These are phyloP conservation scores for Xanthorhoe designata DNA, from an alignment of 2,888 invertebrate genomes.

Conservation along the genomic window DNA sequence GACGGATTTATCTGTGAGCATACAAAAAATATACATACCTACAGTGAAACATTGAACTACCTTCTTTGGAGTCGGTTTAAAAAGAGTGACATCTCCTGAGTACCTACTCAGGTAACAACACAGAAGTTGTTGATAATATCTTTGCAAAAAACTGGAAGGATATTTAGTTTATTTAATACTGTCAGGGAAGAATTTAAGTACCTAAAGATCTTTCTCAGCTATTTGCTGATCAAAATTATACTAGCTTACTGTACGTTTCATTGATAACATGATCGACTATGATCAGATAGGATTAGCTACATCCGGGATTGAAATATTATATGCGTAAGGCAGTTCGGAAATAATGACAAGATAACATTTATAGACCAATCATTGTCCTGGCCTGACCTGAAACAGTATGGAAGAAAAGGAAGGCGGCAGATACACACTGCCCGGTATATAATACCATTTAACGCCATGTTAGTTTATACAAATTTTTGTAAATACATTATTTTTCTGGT, in stretches of 20 bases:
- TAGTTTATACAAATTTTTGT: conserved; percentile 42
- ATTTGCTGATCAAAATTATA: neutral
- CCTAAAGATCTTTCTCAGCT: neutral
- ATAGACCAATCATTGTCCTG: conserved; percentile 28
- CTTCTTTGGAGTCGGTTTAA: too few species aligned
- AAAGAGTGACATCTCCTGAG: too few species aligned
- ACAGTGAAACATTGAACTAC: too few species aligned
- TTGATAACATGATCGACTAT: conserved; percentile 1
- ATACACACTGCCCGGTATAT: conserved; percentile 44
- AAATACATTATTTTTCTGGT: conserved; percentile 41
- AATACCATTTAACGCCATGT: conserved; percentile 44
- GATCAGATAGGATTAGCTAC: neutral
- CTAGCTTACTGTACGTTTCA: neutral
- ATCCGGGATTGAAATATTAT: conserved; percentile 5
- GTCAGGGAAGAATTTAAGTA: neutral
- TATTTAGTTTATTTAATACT: too few species aligned
- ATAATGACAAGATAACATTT: neutral
- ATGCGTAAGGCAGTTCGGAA: neutral
- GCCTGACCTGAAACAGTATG: conserved; percentile 31
- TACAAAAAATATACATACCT: too few species aligned
- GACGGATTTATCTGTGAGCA: too few species aligned
- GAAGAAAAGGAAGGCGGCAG: conserved; percentile 35
- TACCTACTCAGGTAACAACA: too few species aligned
- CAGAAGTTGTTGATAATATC: too few species aligned
- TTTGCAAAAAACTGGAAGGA: too few species aligned